Evolutionary conservation across 2,888 invertebrate genomes (phyloP), one percentile per base, ranked within the genome.

Genomic region (Fragum whitleyi): DNA sequence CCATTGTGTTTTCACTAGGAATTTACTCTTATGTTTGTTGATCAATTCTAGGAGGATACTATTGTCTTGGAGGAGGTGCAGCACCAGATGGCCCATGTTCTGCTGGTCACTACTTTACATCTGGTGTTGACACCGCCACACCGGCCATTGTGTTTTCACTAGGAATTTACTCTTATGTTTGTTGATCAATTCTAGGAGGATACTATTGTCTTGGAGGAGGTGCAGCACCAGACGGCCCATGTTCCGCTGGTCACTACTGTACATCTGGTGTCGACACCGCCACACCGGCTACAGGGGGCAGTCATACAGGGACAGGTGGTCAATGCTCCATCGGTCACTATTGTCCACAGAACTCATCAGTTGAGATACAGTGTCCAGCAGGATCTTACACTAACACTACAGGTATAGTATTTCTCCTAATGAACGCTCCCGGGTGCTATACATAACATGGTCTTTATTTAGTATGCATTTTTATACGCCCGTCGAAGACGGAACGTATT

Each of bases 261-360:
- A 89, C 88, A 57, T 79, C 82, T 7, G 91, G 92, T 16, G 90
- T 91, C 14, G 90, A 91, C 80, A 90, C 89, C 1, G 82, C 88
- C 32, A 89, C 90, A 51, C 92, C 92, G 21, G 85, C 83, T 9
- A 83, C 83, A 53, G 68, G 81, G 7, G 68, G 68, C 19, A 68
- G 21, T 26, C 68, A 92, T 81, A 90, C 88, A 0, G 92, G 93
- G 5, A 83, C 82, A 29, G 93, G 93, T 32, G 93, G 90, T 7
- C 82, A 87, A 39, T 93, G 93, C 84, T 91, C 91, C 9, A 72
- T 87, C 0, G 93, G 92, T 0, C 86, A 86, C 57, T 93, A 91
- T 86, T 93, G 93, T 80, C 92, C 92, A 7, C 70, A 70, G n/a
- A 92, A 92, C 21, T 88, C 91, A 1, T 36, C 89, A 6, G 26